Base-by-base conservation (phyloP, 1,140 invertebrate genomes). In the Heliconius himera region DNA sequence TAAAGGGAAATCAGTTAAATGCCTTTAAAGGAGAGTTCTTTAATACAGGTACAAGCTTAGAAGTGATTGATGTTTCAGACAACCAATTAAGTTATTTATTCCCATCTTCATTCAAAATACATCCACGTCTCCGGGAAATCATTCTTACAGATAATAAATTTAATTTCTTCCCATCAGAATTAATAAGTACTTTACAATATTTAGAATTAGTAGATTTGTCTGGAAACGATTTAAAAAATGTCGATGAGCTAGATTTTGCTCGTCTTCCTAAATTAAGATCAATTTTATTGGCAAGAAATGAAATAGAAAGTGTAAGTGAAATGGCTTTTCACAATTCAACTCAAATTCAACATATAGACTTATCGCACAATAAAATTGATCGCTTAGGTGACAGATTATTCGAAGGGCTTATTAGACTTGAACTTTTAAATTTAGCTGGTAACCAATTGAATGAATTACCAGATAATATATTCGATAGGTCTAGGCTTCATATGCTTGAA, bases 281-380 rank as follows among this genome's bases (percentile, higher is more conserved):
- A 3, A 89, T 99, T 36, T 93, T 97, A 81, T 89, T 99, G 16
- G 95, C 96, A 0, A 88, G 96, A 77, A 99, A 99, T 88, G 93
- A 96, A 82, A 95, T 99, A 81, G 97, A 98, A 85, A 95, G 96
- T 76, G 96, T 99, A 16, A 97, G 97, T 82, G 97, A 98, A 94
- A 96, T 97, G 94, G 97, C 98, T 1, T 99, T 99, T 90, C 97
- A 98, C 83, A 99, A 99, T 89, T 99, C 98, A 0, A 97, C 97
- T 0, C 98, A 98, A 92, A 95, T 99, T 76, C 98, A 98, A 89
- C 87, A 96, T 18, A 88, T 99, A 38, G 97, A 98, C 92, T 93
- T 99, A 56, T 96, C 97, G 1, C 85, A 94, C 70, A 99, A 99
- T 90, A 95, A 95, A 77, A 93, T 99, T 20, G 97, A 97, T 84